Percentiles rank a stretch among this genome's conserved stretches.
Evolutionary conservation across 2,888 invertebrate species (phyloP).

Genomic region (Caprella mutica): DNA sequence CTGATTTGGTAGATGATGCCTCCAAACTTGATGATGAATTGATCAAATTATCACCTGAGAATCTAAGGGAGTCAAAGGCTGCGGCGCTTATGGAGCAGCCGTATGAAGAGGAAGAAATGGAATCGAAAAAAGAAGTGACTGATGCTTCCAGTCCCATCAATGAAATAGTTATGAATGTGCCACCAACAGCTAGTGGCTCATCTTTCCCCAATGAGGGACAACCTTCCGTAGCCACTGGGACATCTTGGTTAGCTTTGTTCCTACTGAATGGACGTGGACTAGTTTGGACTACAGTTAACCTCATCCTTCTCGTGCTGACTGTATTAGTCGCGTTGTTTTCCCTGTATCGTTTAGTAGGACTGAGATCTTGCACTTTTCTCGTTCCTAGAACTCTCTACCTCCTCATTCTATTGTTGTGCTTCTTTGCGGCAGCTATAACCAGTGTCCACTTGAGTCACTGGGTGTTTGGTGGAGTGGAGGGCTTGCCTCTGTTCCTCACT

Average conservation of each 20-base stretch:
- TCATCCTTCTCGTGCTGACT: conserved; percentile 4
- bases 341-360: conserved; percentile 20
- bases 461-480: conserved; percentile 23
- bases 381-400: conserved; percentile 27
- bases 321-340: conserved; percentile 18
- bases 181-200: no score
- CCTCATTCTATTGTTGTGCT: conserved; percentile 21
- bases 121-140: no score
- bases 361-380: conserved; percentile 21
- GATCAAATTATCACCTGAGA: no score
- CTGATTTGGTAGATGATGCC: no score
- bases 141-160: no score
- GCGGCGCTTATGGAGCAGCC: no score
- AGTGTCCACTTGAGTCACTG: conserved; percentile 26
- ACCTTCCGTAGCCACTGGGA: no score
- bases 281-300: conserved; percentile 9
- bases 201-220: no score
- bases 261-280: conserved; percentile 5
- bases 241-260: conserved; percentile 13
- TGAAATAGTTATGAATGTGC: no score
- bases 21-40: no score
- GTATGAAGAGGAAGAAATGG: no score
- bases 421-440: conserved; percentile 21
- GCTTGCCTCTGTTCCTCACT: conserved; percentile 22
- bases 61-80: no score